Base-by-base conservation (phyloP, 2,797 vertebrate genomes). In the Sternarchorhynchus goeldii region DNA sequence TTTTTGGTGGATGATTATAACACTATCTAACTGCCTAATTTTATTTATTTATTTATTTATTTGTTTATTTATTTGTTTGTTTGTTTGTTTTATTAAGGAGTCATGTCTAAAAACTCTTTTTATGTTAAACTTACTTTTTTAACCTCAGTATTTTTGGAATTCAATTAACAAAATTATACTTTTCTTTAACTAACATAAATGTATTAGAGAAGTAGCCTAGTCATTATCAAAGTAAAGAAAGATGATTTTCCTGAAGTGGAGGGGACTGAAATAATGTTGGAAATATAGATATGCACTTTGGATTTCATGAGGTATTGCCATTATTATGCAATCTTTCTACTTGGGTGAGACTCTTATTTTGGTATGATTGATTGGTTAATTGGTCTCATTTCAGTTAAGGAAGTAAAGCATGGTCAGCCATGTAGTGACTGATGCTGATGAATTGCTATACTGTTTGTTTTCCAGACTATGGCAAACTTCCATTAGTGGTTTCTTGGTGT, bases 321-420 rank as follows among this genome's bases (percentile, higher is more conserved):
- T 82, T 74, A 83, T 82, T 86, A 86, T 86, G 85, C 85, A 86
- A 86, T 80, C 75, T 84, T 86, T 79, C 72, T 84, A 81, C 78
- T 77, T 31, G 68, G 64, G 66, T 71, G 41, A 83, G 68, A 67
- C 62, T 36, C 50, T 70, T 62, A 64, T 57, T 70, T 71, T 57
- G n/a, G 25, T 71, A 25, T 76, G 18, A 58, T 71, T 73, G 58
- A 74, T 63, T 72, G 74, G 66, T 71, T 68, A 53, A 55, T 74
- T 59, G 57, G 72, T 66, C 16, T 16, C 62, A 69, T 81, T 71
- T 36, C 8, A 6, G 2, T 63, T 57, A 76, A 68, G 59, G 73
- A 81, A 75, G 39, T 76, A 8, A 71, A 77, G 59, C 73, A 78
- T 65, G 64, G 56, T 60, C 53, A 76, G 59, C 50, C 20, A 63